Percentiles rank a stretch among this genome's conserved stretches.
These are phyloP conservation scores for Meta bourneti DNA, from an alignment of 2,888 invertebrate genomes.

Conservation along the genomic window DNA sequence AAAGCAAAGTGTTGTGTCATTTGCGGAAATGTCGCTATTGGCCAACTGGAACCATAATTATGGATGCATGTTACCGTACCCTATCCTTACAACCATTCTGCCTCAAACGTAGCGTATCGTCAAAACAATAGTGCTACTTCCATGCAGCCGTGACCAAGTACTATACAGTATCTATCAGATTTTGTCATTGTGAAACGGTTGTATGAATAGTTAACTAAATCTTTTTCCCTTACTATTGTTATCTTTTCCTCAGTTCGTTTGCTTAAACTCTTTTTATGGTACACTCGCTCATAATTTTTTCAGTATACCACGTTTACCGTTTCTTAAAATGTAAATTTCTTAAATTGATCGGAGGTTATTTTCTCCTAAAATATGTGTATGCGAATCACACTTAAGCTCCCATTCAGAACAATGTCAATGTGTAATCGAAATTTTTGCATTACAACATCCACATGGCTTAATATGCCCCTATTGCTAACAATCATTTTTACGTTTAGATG, in stretches of 20 bases:
- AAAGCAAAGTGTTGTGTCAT: conserved; percentile 6
- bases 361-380: too few relatives aligned
- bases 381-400: too few relatives aligned
- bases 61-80: background rate
- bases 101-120: conserved; percentile 33
- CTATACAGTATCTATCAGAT: background rate
- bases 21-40: conserved; percentile 29
- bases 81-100: conserved; percentile 2
- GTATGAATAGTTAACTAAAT: background rate
- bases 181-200: background rate
- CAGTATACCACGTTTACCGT: too few relatives aligned
- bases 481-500: too few relatives aligned
- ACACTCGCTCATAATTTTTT: too few relatives aligned
- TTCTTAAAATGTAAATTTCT: too few relatives aligned
- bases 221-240: background rate
- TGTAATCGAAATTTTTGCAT: too few relatives aligned
- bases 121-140: conserved; percentile 18
- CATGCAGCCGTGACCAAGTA: conserved; percentile 22
- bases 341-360: too few relatives aligned
- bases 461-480: too few relatives aligned
- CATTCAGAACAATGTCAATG: too few relatives aligned
- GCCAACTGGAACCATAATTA: conserved; percentile 11
- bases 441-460: too few relatives aligned
- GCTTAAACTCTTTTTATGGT: background rate
- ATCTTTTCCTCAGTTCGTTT: background rate